These are phyloP conservation scores for Bolborhynchus lineola DNA, from an alignment of 2,113 vertebrate genomes.

Conservation along the genomic window DNA sequence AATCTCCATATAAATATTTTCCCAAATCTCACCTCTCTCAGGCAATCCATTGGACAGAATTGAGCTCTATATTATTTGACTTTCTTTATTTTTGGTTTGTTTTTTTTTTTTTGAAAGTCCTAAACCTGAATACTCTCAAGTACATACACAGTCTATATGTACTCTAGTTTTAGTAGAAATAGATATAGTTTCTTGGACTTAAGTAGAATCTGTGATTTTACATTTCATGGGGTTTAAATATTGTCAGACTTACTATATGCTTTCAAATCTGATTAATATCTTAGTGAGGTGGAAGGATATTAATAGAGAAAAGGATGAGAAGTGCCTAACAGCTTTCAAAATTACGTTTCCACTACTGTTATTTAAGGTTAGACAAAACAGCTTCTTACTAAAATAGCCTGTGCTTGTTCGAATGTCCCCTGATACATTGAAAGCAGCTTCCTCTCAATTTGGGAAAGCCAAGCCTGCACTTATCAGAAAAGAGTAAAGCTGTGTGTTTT, in stretches of 20 bases:
- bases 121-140: not conserved
- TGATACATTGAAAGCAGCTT: constrained; percentile 12
- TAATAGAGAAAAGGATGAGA: not conserved
- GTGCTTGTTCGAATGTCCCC: constrained; percentile 24
- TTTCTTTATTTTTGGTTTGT: not conserved
- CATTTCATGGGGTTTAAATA: not conserved
- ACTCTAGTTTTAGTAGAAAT: not conserved
- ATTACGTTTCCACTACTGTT: not conserved
- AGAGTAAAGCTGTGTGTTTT: not conserved
- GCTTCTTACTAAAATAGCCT: constrained; percentile 39
- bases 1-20: not conserved
- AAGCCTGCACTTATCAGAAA: constrained; percentile 24
- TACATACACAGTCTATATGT: not conserved
- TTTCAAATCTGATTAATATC: not conserved
- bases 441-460: constrained; percentile 44
- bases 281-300: not conserved
- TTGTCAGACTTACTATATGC: not conserved
- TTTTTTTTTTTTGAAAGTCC: not conserved
- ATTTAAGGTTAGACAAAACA: not conserved
- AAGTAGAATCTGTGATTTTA: not conserved
- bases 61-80: not conserved
- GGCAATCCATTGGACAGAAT: not conserved
- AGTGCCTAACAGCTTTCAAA: not conserved
- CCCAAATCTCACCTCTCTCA: not conserved
- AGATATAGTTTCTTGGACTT: not conserved